Conservation (phyloP, 1,140 invertebrate species). For the Drosophila sp. region DNA sequence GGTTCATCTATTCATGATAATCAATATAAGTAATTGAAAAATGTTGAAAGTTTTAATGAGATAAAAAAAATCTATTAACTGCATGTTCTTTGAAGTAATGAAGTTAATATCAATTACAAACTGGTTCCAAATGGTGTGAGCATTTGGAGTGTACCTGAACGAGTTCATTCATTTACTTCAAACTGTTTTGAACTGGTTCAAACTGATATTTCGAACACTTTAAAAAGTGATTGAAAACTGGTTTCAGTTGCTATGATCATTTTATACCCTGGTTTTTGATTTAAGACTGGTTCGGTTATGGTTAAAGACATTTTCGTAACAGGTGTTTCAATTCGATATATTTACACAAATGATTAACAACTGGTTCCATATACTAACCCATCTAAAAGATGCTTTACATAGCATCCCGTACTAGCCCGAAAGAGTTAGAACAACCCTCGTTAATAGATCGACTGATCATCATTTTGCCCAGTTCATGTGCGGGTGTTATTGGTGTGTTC, state of each 20-base stretch:
- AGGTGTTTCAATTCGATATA: not conserved
- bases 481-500: conserved; percentile 30
- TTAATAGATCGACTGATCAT: conserved; percentile 39
- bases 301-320: not conserved
- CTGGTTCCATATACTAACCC: not conserved
- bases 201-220: not conserved
- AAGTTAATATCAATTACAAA: not conserved
- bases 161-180: not conserved
- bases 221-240: not conserved
- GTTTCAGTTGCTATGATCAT: not conserved
- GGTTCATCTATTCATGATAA: too few species aligned
- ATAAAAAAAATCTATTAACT: too few species aligned
- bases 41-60: too few species aligned
- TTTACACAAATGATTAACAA: not conserved
- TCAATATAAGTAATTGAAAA: too few species aligned
- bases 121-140: not conserved
- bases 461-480: conserved; percentile 36
- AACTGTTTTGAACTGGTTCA: conserved; percentile 5
- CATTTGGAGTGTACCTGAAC: not conserved
- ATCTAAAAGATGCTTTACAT: not conserved
- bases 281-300: not conserved
- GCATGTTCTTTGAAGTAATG: too few species aligned
- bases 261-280: not conserved
- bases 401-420: not conserved
- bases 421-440: conserved; percentile 15